phyloP scores from a whole-genome alignment of 2,113 vertebrate genomes.

The Drymodes brunneopygia region DNA sequence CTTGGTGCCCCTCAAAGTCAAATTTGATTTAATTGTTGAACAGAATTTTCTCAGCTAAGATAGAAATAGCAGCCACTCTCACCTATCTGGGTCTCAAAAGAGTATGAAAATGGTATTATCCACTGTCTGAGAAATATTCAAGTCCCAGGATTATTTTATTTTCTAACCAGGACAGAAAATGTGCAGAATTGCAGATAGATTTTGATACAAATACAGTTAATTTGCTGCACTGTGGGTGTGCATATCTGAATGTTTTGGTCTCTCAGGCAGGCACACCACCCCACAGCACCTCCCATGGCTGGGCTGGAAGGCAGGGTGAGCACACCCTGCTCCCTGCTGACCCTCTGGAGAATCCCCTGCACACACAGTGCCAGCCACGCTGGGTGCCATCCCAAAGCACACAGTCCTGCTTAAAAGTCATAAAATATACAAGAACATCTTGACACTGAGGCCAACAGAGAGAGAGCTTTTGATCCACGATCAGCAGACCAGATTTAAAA shows the following conservation, averaged over 20 bases:
- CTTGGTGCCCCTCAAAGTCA: not conserved
- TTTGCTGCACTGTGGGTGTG: not conserved
- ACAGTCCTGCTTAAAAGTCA: not conserved
- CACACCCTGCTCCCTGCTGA: not conserved
- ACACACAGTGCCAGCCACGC: not conserved
- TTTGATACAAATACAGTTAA: not conserved
- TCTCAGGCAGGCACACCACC: not conserved
- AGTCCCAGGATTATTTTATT: not conserved
- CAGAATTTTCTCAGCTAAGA: not conserved
- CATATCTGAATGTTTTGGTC: not conserved
- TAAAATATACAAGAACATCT: not conserved
- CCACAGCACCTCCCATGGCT: not conserved
- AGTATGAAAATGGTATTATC: not conserved
- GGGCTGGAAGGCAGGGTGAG: not conserved
- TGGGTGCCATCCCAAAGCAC: not conserved
- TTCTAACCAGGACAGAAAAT: not conserved
- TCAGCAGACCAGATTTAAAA: conserved; percentile 3
- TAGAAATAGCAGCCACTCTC: not conserved
- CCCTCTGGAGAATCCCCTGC: not conserved
- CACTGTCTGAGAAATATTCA: not conserved
- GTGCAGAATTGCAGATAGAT: not conserved
- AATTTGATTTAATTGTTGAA: not conserved
- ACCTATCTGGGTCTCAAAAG: not conserved
- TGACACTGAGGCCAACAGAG: not conserved
- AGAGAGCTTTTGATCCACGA: not conserved